phyloP scores from a whole-genome alignment of 92 coral and sea anemone genomes.

The Siderastrea siderea region DNA sequence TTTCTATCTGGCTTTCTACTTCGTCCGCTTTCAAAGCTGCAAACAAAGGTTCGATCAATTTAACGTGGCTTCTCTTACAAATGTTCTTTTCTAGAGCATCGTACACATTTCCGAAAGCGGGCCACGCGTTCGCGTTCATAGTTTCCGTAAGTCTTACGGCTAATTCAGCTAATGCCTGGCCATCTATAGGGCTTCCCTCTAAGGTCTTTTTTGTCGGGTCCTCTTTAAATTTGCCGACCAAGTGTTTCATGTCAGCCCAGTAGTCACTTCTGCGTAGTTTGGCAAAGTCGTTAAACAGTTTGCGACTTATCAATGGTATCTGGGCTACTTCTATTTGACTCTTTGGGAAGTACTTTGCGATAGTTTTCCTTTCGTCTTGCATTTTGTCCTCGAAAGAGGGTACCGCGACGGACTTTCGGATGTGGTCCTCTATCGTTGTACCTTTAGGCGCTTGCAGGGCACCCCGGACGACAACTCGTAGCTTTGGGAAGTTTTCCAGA shows the following conservation, averaged over 20 bases:
- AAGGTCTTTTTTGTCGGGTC: conserved; percentile 36
- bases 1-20: conserved; percentile 4
- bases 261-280: conserved; percentile 15
- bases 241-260: conserved; percentile 10
- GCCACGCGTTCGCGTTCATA: conserved; percentile 42
- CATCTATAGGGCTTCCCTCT: conserved; percentile 29
- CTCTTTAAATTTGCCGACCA: background rate
- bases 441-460: conserved; percentile 11
- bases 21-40: background rate
- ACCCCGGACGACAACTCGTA: conserved; percentile 16
- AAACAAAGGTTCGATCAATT: conserved; percentile 28
- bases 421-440: conserved; percentile 25
- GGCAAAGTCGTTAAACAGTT: conserved; percentile 4
- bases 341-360: conserved; percentile 37
- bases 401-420: conserved; percentile 5
- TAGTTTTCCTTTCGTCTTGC: conserved; percentile 16
- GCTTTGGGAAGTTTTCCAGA: conserved; percentile 13
- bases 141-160: conserved; percentile 7
- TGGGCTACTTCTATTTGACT: conserved; percentile 20
- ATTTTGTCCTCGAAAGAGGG: conserved; percentile 23
- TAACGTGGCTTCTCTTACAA: conserved; percentile 34
- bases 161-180: conserved; percentile 22
- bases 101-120: conserved; percentile 24
- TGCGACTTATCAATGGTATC: conserved; percentile 22
- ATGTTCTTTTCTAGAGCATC: conserved; percentile 18